Evolutionary conservation across 2,113 vertebrate species (phyloP).

Genomic region (Cinclus cinclus): DNA sequence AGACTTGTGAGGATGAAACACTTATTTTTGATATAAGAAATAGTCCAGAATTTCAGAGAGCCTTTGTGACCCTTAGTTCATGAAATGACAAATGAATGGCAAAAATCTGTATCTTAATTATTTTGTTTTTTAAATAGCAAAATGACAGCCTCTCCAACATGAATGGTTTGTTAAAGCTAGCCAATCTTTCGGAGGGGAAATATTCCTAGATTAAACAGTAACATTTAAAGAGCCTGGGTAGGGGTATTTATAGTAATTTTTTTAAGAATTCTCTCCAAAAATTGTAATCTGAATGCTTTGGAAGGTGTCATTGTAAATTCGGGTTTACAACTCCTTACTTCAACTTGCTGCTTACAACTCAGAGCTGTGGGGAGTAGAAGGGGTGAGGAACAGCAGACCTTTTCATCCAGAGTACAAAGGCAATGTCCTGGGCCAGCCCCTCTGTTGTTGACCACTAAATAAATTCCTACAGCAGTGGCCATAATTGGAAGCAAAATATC

Average conservation of each 20-base stretch:
- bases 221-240: not conserved
- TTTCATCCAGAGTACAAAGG: not conserved
- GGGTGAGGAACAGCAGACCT: not conserved
- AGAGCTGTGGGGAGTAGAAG: not conserved
- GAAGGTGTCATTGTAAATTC: not conserved
- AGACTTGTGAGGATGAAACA: not conserved
- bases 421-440: not conserved
- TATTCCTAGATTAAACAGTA: not conserved
- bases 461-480: not conserved
- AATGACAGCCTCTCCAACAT: not conserved
- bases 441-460: not conserved
- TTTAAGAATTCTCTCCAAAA: not conserved
- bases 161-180: not conserved
- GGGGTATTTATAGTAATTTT: not conserved
- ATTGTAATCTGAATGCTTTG: not conserved
- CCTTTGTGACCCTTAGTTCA: not conserved
- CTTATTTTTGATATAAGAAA: not conserved
- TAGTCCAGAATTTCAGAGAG: not conserved
- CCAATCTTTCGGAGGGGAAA: accelerated
- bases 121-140: not conserved
- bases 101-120: not conserved
- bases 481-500: not conserved
- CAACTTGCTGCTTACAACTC: not conserved
- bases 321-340: not conserved
- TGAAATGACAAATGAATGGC: not conserved